phyloP scores from a whole-genome alignment of 2,113 vertebrate species.

The Myotis yumanensis region DNA sequence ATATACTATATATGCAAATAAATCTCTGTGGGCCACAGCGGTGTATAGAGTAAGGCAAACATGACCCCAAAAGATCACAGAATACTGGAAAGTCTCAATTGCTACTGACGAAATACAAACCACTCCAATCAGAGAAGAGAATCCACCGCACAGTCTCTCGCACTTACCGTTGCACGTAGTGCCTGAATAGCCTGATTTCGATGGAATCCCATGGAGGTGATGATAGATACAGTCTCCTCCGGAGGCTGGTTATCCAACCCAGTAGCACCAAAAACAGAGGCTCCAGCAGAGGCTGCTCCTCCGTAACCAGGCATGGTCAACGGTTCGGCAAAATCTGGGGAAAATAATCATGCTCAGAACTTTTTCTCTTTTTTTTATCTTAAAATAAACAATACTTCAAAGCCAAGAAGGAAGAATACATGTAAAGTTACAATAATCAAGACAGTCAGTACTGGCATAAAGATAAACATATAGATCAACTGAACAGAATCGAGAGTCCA shows the following conservation, averaged over 20 bases:
- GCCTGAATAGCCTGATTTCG: slow-evolving; percentile 91
- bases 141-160: not conserved
- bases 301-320: slow-evolving; percentile 88
- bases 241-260: slow-evolving; percentile 91
- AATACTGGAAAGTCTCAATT: not conserved
- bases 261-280: slow-evolving; percentile 80
- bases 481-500: not conserved
- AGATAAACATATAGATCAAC: not conserved
- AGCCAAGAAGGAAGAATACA: not conserved
- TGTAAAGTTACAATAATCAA: slow-evolving; percentile 23
- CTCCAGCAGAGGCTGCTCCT: slow-evolving; percentile 85
- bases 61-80: not conserved
- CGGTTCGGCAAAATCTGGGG: slow-evolving; percentile 96
- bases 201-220: slow-evolving; percentile 98
- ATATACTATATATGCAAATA: not conserved
- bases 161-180: slow-evolving; percentile 92
- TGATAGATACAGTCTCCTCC: slow-evolving; percentile 95
- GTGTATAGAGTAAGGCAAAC: not conserved
- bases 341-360: slow-evolving; percentile 47
- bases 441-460: not conserved
- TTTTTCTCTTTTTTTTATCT: not conserved
- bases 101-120: not conserved
- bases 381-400: not conserved
- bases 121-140: not conserved
- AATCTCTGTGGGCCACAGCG: not conserved